Evolutionary conservation across 1,140 invertebrate genomes (phyloP), one percentile per base, ranked within the genome.

Genomic region (Amphibalanus amphitrite): DNA sequence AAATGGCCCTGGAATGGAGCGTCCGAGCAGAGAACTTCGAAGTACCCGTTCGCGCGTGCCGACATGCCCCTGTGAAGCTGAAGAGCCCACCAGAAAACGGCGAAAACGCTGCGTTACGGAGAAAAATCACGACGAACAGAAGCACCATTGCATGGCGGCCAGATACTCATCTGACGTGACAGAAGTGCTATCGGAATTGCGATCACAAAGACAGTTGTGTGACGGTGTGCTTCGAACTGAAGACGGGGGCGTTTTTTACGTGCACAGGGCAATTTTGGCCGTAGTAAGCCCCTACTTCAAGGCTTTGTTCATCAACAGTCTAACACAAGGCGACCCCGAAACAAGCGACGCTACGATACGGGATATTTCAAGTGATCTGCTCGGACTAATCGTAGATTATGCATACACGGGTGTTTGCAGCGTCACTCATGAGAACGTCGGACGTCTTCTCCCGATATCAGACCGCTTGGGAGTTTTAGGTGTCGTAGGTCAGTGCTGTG

Each of bases 251-350:
- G 47, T 59, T 59, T 86, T 88, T 75, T 79, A 82, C 72, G 82
- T 88, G 33, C 87, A 89, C 74, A 77, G 87, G 72, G 83, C 84
- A 15, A 85, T 89, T 73, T 78, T 89, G 73, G 85, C 86, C 10
- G 83, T 86, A 3, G 83, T 83, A 59, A 88, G 86, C 79, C 85
- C 86, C 20, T 89, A 87, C 78, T 88, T 89, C 78, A 83, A 83
- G 78, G 83, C 84, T 38, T 81, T 88, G 72, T 88, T 89, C 78
- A 84, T 85, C 59, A 87, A 86, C 76, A 84, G 83, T 17, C 80
- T 86, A 69, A 82, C 83, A 72, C 80, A 81, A 74, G 82, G 81
- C 28, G 76, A 82, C 73, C 78, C 79, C 38, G 84, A 85, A 75
- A 80, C 80, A 69, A 82, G 78, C 13, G 80, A 83, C 78, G 81